Percentiles rank a stretch among this genome's conserved stretches.
Conservation (phyloP, 2,888 invertebrate species). For the Microdon myrmicae region DNA sequence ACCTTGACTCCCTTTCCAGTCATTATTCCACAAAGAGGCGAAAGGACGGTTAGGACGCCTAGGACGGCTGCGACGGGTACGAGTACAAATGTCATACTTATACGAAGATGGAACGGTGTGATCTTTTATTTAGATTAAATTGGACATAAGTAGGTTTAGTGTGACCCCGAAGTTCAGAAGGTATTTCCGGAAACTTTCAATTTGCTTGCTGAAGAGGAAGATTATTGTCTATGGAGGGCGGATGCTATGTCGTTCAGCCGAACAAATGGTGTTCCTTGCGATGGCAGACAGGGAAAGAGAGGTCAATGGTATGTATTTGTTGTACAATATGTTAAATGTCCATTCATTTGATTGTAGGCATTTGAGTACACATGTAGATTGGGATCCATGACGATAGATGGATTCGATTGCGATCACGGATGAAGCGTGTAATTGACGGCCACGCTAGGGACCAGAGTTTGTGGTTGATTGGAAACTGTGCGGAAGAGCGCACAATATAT, state of each 20-base stretch:
- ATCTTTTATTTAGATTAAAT: slow-evolving; percentile 50
- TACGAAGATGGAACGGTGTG: slow-evolving; percentile 36
- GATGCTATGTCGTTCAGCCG: slow-evolving; percentile 2
- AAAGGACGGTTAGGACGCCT: no score
- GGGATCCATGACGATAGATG: slow-evolving; percentile 43
- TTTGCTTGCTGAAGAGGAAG: slow-evolving; percentile 29
- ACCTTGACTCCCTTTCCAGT: slow-evolving; percentile 47
- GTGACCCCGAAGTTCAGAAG: slow-evolving; percentile 15
- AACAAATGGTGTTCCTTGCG: slow-evolving; percentile 22
- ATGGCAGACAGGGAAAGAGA: slow-evolving; percentile 5
- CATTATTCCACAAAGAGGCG: background rate
- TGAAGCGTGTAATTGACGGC: slow-evolving; percentile 47
- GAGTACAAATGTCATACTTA: slow-evolving; percentile 4
- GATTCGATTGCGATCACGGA: slow-evolving; percentile 36
- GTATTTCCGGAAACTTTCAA: slow-evolving; percentile 46
- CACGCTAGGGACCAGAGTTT: slow-evolving; percentile 8
- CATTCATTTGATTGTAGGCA: slow-evolving; percentile 30
- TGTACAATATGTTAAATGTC: slow-evolving; percentile 42
- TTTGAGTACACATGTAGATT: no score
- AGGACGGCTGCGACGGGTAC: background rate
- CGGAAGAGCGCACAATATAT: slow-evolving; percentile 10
- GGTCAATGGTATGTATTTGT: slow-evolving; percentile 43
- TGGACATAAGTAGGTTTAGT: slow-evolving; percentile 44
- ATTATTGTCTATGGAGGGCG: background rate
- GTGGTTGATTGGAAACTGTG: slow-evolving; percentile 17